Percentiles rank a stretch among this genome's conserved stretches.
phyloP scores from a whole-genome alignment of 2,797 vertebrate genomes.

The Chaetophractus vellerosus region DNA sequence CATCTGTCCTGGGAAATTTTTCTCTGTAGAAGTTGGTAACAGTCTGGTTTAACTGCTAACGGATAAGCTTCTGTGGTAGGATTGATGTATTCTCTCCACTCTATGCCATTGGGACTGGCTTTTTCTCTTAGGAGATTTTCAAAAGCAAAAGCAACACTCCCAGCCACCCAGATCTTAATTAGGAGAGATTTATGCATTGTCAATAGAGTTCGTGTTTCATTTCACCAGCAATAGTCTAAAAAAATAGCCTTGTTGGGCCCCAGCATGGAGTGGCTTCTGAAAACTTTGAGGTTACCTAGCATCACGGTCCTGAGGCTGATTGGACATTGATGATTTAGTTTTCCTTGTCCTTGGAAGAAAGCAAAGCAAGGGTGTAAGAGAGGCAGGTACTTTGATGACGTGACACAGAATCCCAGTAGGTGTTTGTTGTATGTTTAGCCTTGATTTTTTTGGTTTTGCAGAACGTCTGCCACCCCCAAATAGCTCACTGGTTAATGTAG shows the following conservation, averaged over 20 bases:
- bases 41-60: background rate
- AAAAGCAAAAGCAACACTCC: background rate
- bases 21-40: background rate
- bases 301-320: background rate
- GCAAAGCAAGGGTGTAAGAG: background rate
- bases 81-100: background rate
- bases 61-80: background rate
- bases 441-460: background rate
- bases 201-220: background rate
- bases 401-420: background rate
- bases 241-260: background rate
- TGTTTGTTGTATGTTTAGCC: background rate
- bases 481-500: background rate
- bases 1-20: background rate
- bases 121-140: background rate
- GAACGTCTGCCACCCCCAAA: background rate
- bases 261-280: background rate
- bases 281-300: background rate
- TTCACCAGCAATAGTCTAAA: background rate
- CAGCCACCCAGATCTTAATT: background rate
- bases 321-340: background rate
- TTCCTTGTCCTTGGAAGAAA: background rate
- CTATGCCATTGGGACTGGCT: background rate
- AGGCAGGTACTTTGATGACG: background rate
- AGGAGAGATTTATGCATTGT: background rate